A percentile compares a stretch with the other conserved stretches of the same genome.
Conservation (phyloP, 2,797 vertebrate species). For the Diglossa cyanea region DNA sequence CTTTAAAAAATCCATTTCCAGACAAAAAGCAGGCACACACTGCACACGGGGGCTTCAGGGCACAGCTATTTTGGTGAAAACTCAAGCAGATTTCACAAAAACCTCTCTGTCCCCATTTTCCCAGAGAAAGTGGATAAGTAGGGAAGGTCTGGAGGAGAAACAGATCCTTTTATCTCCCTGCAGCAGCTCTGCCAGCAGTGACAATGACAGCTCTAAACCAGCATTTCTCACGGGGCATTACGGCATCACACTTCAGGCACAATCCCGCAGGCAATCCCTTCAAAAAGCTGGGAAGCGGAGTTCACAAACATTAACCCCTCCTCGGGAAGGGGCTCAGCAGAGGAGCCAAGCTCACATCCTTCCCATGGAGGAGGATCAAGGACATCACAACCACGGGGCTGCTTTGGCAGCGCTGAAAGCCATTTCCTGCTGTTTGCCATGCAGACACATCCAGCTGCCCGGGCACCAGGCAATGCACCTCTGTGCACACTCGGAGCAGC, state of each 20-base stretch:
- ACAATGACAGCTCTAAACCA: not conserved
- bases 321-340: not conserved
- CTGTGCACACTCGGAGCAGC: not conserved
- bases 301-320: not conserved
- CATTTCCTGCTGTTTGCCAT: rapidly evolving
- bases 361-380: not conserved
- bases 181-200: not conserved
- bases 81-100: not conserved
- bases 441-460: not conserved
- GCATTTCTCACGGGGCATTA: not conserved
- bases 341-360: not conserved
- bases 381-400: not conserved
- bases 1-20: not conserved
- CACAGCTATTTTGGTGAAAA: not conserved
- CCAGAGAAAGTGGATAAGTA: not conserved
- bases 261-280: not conserved
- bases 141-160: not conserved
- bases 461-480: not conserved
- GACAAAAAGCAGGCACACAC: not conserved
- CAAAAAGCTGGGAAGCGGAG: not conserved
- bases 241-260: not conserved
- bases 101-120: not conserved
- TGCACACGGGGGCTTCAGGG: not conserved
- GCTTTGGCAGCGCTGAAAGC: not conserved
- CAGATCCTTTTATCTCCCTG: not conserved